Evolutionary conservation across 2,888 invertebrate species (phyloP).

Genomic region (Andrena praecox): DNA sequence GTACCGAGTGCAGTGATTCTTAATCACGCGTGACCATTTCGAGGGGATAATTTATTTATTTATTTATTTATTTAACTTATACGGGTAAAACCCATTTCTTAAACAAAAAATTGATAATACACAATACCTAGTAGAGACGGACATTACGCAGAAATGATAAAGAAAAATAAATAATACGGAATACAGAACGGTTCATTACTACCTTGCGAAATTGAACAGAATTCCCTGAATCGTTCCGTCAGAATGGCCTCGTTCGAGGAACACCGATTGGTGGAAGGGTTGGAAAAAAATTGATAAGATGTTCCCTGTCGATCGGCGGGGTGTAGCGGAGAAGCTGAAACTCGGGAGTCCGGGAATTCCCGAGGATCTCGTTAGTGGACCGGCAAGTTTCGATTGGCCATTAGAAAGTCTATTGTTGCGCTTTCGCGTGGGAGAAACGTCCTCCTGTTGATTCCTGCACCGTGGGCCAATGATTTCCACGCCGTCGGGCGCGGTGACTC

Average conservation of each 20-base stretch:
- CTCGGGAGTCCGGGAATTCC: slow-evolving; percentile 32
- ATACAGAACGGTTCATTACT: no score
- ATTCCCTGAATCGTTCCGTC: background rate
- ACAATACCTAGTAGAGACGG: no score
- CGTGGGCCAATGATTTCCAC: slow-evolving; percentile 63
- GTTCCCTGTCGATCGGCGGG: background rate
- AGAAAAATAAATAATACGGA: no score
- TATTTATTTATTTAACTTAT: no score
- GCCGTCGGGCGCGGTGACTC: slow-evolving; percentile 41
- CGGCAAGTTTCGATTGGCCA: slow-evolving; percentile 62
- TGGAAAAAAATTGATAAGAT: background rate
- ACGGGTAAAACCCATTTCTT: no score
- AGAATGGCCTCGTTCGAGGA: background rate
- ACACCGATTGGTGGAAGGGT: background rate
- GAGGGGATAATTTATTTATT: no score
- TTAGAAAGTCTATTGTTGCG: slow-evolving; percentile 63
- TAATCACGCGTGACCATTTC: no score
- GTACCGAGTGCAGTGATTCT: no score
- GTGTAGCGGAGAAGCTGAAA: slow-evolving; percentile 2
- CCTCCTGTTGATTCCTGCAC: slow-evolving; percentile 58
- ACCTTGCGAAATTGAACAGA: background rate
- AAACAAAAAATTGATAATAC: no score
- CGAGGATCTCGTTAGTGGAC: slow-evolving; percentile 59
- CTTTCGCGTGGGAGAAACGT: slow-evolving; percentile 41
- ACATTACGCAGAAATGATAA: no score